These are phyloP conservation scores for Actinopyga echinites DNA, from an alignment of 53 echinoderm and acorn worm species.

Conservation along the genomic window DNA sequence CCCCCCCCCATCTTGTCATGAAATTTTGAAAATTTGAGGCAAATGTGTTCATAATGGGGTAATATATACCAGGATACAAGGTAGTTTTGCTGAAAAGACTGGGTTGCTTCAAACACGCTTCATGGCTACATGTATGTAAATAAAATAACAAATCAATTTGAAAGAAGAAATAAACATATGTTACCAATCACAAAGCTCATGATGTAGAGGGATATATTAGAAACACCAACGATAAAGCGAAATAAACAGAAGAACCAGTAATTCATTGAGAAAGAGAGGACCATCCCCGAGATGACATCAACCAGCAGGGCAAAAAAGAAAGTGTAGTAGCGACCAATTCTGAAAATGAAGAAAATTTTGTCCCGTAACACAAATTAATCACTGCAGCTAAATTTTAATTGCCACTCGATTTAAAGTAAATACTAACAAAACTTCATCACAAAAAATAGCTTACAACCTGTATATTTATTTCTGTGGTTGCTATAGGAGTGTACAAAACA, in stretches of 20 bases:
- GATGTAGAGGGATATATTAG: constrained; percentile 78
- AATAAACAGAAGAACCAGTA: constrained; percentile 58
- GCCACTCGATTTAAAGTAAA: too few relatives aligned
- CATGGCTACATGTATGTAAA: too few relatives aligned
- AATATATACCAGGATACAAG: neutral
- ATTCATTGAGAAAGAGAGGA: constrained; percentile 60
- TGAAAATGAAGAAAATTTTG: constrained; percentile 8
- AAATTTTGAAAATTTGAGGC: too few relatives aligned
- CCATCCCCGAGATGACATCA: constrained; percentile 51
- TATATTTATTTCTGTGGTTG: too few relatives aligned
- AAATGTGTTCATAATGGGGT: neutral
- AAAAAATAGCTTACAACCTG: too few relatives aligned
- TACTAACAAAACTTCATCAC: too few relatives aligned
- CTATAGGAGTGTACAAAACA: too few relatives aligned
- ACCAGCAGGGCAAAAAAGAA: constrained; percentile 52
- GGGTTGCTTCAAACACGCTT: neutral
- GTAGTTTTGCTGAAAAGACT: neutral
- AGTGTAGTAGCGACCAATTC: constrained; percentile 68
- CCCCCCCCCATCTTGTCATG: too few relatives aligned
- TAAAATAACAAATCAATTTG: too few relatives aligned
- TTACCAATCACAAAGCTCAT: constrained; percentile 76
- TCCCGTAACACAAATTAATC: neutral
- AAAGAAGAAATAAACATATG: too few relatives aligned
- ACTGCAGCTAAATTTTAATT: too few relatives aligned
- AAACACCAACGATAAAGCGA: constrained; percentile 64